phyloP scores from a whole-genome alignment of 2,797 vertebrate genomes.

The Rhinatrema bivittatum region DNA sequence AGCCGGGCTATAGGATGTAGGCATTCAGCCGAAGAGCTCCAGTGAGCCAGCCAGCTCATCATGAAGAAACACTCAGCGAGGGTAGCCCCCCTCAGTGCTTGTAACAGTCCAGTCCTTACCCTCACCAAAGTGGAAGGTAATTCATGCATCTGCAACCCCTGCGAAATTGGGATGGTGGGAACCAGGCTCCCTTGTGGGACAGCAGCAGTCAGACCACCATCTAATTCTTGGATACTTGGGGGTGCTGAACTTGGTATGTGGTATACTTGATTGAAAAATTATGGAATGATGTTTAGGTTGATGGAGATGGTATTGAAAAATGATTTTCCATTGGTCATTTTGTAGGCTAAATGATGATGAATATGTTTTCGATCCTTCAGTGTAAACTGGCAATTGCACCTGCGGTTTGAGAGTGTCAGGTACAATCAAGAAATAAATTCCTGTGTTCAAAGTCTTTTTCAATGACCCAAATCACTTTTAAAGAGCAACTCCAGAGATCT shows the following conservation, averaged over 20 bases:
- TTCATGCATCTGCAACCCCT: neutral
- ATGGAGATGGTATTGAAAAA: too few species aligned
- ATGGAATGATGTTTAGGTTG: too few species aligned
- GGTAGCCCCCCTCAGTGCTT: constrained; percentile 91
- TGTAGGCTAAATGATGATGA: too few species aligned
- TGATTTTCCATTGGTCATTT: too few species aligned
- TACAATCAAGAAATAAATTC: too few species aligned
- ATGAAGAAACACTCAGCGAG: constrained; percentile 96
- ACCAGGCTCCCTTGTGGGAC: neutral
- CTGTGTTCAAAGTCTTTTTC: too few species aligned
- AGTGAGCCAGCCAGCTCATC: constrained; percentile 68
- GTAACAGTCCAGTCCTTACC: constrained; percentile 93
- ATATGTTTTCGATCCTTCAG: too few species aligned
- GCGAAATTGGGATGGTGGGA: neutral
- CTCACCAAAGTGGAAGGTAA: constrained; percentile 96
- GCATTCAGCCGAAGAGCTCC: constrained; percentile 70
- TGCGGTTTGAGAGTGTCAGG: too few species aligned
- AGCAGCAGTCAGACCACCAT: neutral
- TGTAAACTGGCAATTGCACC: too few species aligned
- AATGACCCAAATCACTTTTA: too few species aligned
- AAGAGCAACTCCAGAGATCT: too few species aligned
- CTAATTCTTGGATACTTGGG: neutral
- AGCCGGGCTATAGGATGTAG: constrained; percentile 81
- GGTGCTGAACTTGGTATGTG: neutral
- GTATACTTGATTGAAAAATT: too few species aligned